These are phyloP conservation scores for Rhagonycha fulva DNA, from an alignment of 2,888 invertebrate species.

Conservation along the genomic window DNA sequence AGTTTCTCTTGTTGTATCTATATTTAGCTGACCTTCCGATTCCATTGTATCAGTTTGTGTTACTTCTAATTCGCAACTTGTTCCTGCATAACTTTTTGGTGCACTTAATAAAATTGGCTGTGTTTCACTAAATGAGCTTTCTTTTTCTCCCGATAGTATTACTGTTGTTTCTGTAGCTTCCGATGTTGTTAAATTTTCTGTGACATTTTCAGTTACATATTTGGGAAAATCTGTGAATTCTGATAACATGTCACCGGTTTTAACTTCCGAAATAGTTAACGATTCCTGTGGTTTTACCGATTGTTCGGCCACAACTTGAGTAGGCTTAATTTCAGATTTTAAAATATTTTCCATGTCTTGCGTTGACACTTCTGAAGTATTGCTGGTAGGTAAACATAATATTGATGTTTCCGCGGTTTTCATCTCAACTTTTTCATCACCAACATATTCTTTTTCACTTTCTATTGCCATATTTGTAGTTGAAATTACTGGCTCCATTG, in stretches of 20 bases:
- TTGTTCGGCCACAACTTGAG: constrained; percentile 61
- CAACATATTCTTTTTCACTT: constrained; percentile 60
- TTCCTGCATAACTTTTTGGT: constrained; percentile 58
- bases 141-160: constrained; percentile 68
- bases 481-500: constrained; percentile 65
- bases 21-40: constrained; percentile 63
- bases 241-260: constrained; percentile 60
- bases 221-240: constrained; percentile 61
- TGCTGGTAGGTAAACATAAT: constrained; percentile 62
- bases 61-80: constrained; percentile 66
- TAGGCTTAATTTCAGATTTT: constrained; percentile 57
- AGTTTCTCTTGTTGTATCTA: constrained; percentile 59
- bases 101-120: constrained; percentile 50
- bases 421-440: constrained; percentile 52
- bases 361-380: constrained; percentile 61
- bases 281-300: constrained; percentile 64
- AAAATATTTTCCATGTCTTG: constrained; percentile 71
- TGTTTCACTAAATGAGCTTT: constrained; percentile 54
- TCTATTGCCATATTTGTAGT: constrained; percentile 64
- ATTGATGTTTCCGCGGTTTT: constrained; percentile 59
- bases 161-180: constrained; percentile 68
- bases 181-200: constrained; percentile 60
- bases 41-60: constrained; percentile 67
- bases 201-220: constrained; percentile 60
- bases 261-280: constrained; percentile 63